Conservation (phyloP, 2,888 invertebrate genomes). For the Beris morrisii region DNA sequence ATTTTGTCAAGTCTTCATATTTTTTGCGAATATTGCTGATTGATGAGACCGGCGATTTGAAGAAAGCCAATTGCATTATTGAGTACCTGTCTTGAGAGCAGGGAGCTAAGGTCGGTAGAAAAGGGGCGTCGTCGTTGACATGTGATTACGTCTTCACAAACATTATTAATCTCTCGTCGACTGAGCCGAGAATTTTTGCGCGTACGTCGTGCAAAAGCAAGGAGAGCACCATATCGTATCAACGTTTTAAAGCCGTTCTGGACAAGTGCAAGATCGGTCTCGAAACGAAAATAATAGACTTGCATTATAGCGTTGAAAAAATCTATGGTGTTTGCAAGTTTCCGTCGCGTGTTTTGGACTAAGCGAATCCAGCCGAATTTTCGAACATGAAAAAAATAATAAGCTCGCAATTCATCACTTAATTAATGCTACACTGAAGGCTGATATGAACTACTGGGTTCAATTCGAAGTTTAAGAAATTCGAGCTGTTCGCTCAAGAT, state of each 20-base stretch:
- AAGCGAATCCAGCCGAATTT: conserved; percentile 83
- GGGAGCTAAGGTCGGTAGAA: conserved; percentile 76
- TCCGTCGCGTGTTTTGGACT: conserved; percentile 76
- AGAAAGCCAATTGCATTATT: conserved; percentile 66
- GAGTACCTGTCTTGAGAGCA: conserved; percentile 83
- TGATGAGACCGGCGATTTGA: conserved; percentile 69
- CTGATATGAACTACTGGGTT: conserved; percentile 81
- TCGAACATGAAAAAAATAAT: conserved; percentile 81
- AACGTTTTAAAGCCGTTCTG: conserved; percentile 77
- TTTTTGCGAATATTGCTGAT: conserved; percentile 83
- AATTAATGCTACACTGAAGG: conserved; percentile 77
- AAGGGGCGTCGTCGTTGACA: conserved; percentile 77
- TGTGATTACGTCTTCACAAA: conserved; percentile 86
- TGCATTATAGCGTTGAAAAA: conserved; percentile 76
- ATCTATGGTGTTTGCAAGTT: conserved; percentile 87
- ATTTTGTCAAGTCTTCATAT: conserved; percentile 93
- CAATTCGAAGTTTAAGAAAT: conserved; percentile 75
- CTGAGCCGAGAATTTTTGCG: conserved; percentile 68
- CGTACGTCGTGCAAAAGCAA: conserved; percentile 96
- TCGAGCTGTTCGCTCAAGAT: conserved; percentile 72
- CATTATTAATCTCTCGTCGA: conserved; percentile 78
- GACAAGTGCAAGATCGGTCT: conserved; percentile 81
- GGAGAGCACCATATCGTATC: conserved; percentile 85
- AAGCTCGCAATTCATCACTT: conserved; percentile 75
- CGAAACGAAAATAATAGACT: conserved; percentile 88